These are phyloP conservation scores for Gastracanthus pulcherrimus DNA, from an alignment of 2,888 invertebrate species.

Conservation along the genomic window DNA sequence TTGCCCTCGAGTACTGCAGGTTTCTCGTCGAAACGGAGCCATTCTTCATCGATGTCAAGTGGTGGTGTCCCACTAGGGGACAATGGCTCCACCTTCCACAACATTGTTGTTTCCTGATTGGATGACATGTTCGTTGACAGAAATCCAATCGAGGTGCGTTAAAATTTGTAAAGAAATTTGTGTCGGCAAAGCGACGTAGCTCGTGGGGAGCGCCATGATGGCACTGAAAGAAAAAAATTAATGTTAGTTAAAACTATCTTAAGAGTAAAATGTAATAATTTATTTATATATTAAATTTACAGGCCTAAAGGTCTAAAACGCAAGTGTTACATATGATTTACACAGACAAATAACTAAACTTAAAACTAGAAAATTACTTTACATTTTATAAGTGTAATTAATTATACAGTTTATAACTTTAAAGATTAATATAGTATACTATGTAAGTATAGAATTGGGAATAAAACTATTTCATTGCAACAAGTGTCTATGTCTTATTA, in stretches of 20 bases:
- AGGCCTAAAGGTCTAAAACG: no score
- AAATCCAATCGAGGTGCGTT: slow-evolving; percentile 65
- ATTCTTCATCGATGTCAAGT: slow-evolving; percentile 71
- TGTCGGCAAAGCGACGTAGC: slow-evolving; percentile 82
- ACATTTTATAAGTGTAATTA: no score
- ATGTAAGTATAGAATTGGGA: no score
- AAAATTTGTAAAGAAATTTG: slow-evolving; percentile 75
- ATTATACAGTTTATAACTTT: no score
- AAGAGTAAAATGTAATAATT: background rate
- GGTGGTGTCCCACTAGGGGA: slow-evolving; percentile 78
- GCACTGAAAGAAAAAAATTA: slow-evolving; percentile 81
- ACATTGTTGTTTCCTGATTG: slow-evolving; percentile 68
- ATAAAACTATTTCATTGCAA: no score
- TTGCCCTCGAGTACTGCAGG: slow-evolving; percentile 64
- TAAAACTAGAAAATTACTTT: no score
- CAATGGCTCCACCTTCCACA: slow-evolving; percentile 80
- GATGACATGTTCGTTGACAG: slow-evolving; percentile 67
- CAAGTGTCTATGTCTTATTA: background rate
- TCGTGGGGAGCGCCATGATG: slow-evolving; percentile 88
- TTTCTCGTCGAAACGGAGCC: slow-evolving; percentile 71
- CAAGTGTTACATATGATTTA: no score
- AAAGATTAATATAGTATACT: no score
- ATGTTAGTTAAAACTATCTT: background rate
- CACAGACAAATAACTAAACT: no score
- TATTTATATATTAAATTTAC: no score